Evolutionary conservation across 2,888 invertebrate species (phyloP).

Genomic region (Chironomus riparius): DNA sequence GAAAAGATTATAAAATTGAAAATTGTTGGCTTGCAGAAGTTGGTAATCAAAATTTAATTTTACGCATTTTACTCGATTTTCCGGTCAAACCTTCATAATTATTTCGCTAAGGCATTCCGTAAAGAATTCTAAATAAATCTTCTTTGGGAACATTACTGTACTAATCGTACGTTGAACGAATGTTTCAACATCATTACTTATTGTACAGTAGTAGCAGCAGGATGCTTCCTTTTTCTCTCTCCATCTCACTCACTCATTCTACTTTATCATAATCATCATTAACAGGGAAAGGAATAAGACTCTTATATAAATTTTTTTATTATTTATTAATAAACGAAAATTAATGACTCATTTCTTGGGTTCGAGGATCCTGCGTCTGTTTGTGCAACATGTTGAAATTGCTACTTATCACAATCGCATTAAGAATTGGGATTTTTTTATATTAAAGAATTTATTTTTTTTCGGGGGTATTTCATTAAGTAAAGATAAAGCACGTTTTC

Average conservation of each 20-base stretch:
- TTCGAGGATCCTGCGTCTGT: neutral
- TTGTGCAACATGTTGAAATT: conserved; percentile 5
- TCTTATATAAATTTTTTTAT: neutral
- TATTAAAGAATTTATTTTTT: no score
- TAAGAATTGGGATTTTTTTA: neutral
- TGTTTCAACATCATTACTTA: neutral
- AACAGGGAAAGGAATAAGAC: neutral
- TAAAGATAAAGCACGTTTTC: neutral
- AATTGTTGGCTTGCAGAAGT: neutral
- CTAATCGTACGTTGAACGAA: no score
- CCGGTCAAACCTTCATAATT: neutral
- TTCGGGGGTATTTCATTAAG: neutral
- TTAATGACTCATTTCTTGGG: neutral
- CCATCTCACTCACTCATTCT: neutral
- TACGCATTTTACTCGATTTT: conserved; percentile 14
- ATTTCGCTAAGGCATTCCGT: neutral
- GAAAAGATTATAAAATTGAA: neutral
- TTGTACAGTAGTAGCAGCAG: no score
- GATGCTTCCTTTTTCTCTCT: neutral
- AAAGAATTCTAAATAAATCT: no score
- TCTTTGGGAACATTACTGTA: no score
- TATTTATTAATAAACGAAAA: neutral
- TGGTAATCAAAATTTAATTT: conserved; percentile 12
- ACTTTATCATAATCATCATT: neutral
- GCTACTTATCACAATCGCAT: neutral